Conservation (phyloP, 2,113 vertebrate genomes). For the Athene noctua region DNA sequence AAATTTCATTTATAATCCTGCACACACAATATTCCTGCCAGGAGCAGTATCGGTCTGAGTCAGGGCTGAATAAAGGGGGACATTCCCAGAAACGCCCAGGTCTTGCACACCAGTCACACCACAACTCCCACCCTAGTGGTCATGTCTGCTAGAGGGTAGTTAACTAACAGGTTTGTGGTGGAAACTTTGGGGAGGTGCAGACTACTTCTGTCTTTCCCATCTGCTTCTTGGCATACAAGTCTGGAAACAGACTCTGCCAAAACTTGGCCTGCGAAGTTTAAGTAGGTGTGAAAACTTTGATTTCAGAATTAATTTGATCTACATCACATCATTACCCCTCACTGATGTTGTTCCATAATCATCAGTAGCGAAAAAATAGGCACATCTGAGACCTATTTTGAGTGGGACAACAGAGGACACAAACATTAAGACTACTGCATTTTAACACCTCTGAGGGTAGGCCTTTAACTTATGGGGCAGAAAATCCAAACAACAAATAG, state of each 20-base stretch:
- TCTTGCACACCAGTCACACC: rapidly evolving
- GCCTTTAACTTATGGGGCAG: slow-evolving; percentile 21
- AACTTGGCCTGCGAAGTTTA: not conserved
- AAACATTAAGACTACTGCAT: not conserved
- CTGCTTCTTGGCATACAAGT: not conserved
- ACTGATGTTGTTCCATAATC: not conserved
- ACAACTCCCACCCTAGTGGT: not conserved
- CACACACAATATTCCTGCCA: not conserved
- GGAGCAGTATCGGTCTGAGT: not conserved
- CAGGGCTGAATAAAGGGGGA: not conserved
- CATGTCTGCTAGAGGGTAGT: not conserved
- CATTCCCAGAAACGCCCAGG: not conserved
- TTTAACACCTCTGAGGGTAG: not conserved
- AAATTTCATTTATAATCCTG: slow-evolving; percentile 28
- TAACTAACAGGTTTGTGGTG: not conserved
- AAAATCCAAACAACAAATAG: slow-evolving; percentile 19
- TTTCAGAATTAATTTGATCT: slow-evolving; percentile 48
- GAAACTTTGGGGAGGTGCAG: not conserved
- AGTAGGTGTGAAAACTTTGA: slow-evolving; percentile 29
- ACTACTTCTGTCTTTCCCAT: not conserved
- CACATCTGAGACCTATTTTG: not conserved
- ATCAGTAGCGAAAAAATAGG: not conserved
- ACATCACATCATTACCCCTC: slow-evolving; percentile 4
- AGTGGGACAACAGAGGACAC: not conserved
- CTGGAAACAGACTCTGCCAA: not conserved